Base-by-base conservation (phyloP, 1,140 invertebrate genomes). In the Philotrypesis tridentata region DNA sequence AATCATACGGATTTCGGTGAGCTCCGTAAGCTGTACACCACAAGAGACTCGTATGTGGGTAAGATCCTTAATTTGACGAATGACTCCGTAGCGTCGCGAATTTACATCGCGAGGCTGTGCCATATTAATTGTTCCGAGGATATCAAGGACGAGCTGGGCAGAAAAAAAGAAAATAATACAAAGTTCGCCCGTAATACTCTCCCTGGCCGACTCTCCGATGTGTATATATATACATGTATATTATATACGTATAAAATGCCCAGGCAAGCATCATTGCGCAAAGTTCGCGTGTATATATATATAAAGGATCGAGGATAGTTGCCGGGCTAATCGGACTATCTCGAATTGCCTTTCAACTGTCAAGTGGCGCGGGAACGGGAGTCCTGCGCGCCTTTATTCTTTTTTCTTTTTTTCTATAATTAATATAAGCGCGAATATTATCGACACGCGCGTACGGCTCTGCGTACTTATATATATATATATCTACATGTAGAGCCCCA, bases 281-380 rank as follows among this genome's bases (percentile, higher is more conserved):
- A 55, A n/a, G 21, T n/a, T n/a, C 48, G 48, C 21, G 17, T 17
- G 6, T 17, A 55, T 55, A 55, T 17, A 5, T 17, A 55, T 55
- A 55, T 55, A 21, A 55, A 55, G 21, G 48, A 55, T 55, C 48
- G 48, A 55, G 48, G 7, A 7, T 17, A 21, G 48, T 17, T n/a
- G n/a, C n/a, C n/a, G n/a, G 48, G 79, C 65, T 72, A 75, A 65
- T 63, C 37, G 29, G 43, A 33, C 55, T 81, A 65, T 65, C 27
- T 25, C 61, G 61, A 14, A 65, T 61, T 14, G 61, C 61, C 61
- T 65, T 65, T 65, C 61, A 65, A 29, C 8, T 65, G 23, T 65
- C 61, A 65, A 21, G 61, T 21, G n/a, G n/a, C 27, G 61, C 61
- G 11, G 61, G 61, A 25, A 25, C 61, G 25, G 48, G 17, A 25